These are phyloP conservation scores for Oscheius sp. DNA, from an alignment of 2,888 invertebrate genomes.

Conservation along the genomic window DNA sequence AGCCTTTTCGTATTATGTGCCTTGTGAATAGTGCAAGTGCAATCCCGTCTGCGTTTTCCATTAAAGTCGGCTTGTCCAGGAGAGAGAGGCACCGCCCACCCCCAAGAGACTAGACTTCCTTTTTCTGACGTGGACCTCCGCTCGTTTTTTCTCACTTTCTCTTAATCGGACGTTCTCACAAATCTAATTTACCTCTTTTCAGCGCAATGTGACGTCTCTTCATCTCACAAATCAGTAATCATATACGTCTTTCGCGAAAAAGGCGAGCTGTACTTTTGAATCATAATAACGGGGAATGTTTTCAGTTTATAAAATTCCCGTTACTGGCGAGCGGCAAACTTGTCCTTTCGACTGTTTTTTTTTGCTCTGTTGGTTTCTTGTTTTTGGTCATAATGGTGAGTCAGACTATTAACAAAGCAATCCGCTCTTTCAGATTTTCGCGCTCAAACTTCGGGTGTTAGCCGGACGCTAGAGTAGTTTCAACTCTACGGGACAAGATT, in stretches of 20 bases:
- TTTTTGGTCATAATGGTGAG: slow-evolving; percentile 17
- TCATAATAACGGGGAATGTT: neutral
- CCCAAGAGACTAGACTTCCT: slow-evolving; percentile 17
- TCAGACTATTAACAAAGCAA: neutral
- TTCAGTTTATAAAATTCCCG: neutral
- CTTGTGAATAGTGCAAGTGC: neutral
- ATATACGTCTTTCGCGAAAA: slow-evolving; percentile 25
- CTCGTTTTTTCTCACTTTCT: neutral
- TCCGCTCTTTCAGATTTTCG: slow-evolving; percentile 18
- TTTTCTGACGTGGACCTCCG: slow-evolving; percentile 2
- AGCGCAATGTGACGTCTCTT: slow-evolving; percentile 28
- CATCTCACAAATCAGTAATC: slow-evolving; percentile 1
- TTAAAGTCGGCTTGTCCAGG: slow-evolving; percentile 15
- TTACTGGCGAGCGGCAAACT: neutral
- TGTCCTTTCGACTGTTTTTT: neutral
- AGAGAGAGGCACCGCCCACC: neutral
- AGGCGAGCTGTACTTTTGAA: neutral
- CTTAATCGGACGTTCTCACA: neutral
- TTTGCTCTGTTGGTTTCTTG: slow-evolving; percentile 10
- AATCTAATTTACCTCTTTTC: slow-evolving; percentile 1
- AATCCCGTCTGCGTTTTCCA: slow-evolving; percentile 24
- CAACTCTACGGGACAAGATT: slow-evolving; percentile 32
- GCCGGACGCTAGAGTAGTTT: slow-evolving; percentile 35
- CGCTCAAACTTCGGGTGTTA: slow-evolving; percentile 36
- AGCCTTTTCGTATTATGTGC: too few species aligned